Evolutionary conservation across 2,113 vertebrate genomes (phyloP), one percentile per base, ranked within the genome.

Genomic region (Lepus europaeus): DNA sequence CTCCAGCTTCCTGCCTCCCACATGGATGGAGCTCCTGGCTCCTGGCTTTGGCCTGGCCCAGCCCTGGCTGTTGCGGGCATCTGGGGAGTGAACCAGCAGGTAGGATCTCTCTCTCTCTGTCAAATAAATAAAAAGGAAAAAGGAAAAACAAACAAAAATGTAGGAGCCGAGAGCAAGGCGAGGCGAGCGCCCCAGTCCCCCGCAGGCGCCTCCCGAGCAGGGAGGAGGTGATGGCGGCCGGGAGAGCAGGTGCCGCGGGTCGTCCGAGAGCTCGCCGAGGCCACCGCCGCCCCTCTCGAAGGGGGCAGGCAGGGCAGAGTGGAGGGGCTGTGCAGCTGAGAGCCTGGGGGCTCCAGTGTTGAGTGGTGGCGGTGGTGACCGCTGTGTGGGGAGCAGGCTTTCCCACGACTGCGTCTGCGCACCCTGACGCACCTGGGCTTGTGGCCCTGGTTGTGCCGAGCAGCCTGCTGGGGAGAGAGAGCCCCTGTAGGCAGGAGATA

Each of bases 181-280:
- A 36, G 63, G 6, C 13, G 68, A 59, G 33, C 22, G 33, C 10
- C 39, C 72, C 23, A 6, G 29, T 12, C 12, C 16, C 22, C n/a
- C 22, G 59, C 5, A 89, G 11, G 12, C n/a, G 6, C 79, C 78
- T 63, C 51, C 31, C 39, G 31, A 77, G 68, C 31, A 27, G 39
- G 84, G 45, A 84, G 49, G 25, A 84, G 89, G 45, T 5, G 5
- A 87, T 82, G 83, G 31, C 0, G 0, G 61, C 20, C 33, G 49
- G 66, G 22, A 6, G 72, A 63, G 91, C 95, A 87, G 91, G 83
- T 45, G 45, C 45, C 5, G 6, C 6, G 39, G 39, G 39, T 4
- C 39, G 39, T 39, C 45, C 45, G 45, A 45, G 45, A 45, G 8
- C 92, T 95, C 96, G 92, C 94, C 95, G 89, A 82, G 91, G 89